Evolutionary conservation across 2,888 invertebrate genomes (phyloP).

Genomic region (Sphecodes monilicornis): DNA sequence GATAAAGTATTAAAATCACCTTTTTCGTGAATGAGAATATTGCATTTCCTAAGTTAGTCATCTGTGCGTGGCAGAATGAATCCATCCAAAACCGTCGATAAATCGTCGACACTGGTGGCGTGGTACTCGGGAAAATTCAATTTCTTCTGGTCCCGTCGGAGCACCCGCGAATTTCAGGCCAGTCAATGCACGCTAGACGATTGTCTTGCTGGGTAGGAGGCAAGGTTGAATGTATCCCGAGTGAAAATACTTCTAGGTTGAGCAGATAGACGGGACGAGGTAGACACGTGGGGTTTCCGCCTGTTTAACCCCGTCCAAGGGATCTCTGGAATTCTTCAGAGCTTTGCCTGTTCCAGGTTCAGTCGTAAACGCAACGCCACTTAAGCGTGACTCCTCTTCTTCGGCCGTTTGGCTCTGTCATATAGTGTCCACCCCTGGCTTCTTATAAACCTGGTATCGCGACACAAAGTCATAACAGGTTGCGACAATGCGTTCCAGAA

Average conservation of each 20-base stretch:
- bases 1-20: no score
- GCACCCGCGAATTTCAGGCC: conserved; percentile 25
- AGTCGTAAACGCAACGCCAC: conserved; percentile 15
- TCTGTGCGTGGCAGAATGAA: conserved; percentile 15
- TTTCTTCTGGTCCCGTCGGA: conserved; percentile 12
- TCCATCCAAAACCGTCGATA: conserved; percentile 36
- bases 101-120: conserved; percentile 7
- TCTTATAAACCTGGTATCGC: neutral
- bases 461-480: neutral
- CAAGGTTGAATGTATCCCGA: conserved; percentile 26
- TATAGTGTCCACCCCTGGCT: neutral
- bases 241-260: conserved; percentile 30
- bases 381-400: conserved; percentile 7
- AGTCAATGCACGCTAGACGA: conserved; percentile 20
- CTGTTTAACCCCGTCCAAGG: conserved; percentile 29
- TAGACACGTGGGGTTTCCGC: neutral
- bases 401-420: conserved; percentile 4
- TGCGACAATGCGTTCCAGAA: neutral
- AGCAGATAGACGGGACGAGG: conserved; percentile 15
- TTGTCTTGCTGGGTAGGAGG: conserved; percentile 19
- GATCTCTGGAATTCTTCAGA: conserved; percentile 12
- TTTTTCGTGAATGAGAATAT: no score
- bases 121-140: conserved; percentile 41
- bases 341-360: neutral
- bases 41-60: neutral